Conservation (phyloP, 1,140 invertebrate genomes). For the Drosophila aff. region DNA sequence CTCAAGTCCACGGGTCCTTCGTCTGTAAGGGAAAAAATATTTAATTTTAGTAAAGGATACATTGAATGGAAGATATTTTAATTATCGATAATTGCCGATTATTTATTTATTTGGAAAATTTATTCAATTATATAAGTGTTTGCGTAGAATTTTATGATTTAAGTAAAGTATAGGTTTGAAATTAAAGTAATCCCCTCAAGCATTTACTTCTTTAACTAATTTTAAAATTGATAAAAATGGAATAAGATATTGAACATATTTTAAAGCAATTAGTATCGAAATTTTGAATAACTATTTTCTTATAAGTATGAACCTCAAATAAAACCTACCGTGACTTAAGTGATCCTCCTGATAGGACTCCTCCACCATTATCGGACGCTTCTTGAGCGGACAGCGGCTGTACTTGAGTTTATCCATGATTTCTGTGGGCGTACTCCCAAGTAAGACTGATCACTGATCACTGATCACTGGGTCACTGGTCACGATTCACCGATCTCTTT, state of each 20-base stretch:
- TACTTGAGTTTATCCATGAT: constrained; percentile 81
- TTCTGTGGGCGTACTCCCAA: not conserved
- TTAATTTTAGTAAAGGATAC: not conserved
- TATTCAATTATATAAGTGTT: no score
- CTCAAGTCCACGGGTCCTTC: constrained; percentile 81
- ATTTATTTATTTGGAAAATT: no score
- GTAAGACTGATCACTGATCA: constrained; percentile 22
- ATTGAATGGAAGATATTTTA: not conserved
- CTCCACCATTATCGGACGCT: constrained; percentile 90
- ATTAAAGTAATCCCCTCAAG: no score
- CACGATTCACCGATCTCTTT: constrained; percentile 15
- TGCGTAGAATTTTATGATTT: no score
- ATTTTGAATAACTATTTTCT: no score
- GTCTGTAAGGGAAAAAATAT: constrained; percentile 38
- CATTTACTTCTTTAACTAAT: no score
- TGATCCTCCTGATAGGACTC: constrained; percentile 72
- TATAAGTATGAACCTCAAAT: no score
- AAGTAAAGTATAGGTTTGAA: no score
- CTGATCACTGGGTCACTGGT: constrained; percentile 18
- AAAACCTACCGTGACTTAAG: constrained; percentile 68
- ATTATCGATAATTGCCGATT: not conserved
- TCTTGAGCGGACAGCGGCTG: constrained; percentile 94
- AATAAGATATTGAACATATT: no score
- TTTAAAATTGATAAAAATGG: no score
- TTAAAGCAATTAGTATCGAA: no score